phyloP scores from a whole-genome alignment of 2,797 vertebrate species.

The Fringilla coelebs region DNA sequence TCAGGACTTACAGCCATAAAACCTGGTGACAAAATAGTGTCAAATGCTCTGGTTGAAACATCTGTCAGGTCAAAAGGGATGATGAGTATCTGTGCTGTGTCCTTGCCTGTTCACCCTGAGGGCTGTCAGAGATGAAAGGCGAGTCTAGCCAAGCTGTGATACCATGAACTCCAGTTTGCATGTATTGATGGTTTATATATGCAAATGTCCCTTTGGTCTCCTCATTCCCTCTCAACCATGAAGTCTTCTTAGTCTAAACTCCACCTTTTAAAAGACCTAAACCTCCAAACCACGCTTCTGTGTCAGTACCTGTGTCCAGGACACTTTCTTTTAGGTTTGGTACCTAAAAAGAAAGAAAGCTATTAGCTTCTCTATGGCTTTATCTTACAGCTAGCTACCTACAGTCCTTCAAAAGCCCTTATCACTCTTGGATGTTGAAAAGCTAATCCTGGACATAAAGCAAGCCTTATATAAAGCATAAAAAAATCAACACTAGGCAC shows the following conservation, averaged over 20 bases:
- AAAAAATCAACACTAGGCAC: constrained; percentile 40
- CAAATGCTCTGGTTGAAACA: neutral
- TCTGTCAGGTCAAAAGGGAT: neutral
- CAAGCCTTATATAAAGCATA: constrained; percentile 31
- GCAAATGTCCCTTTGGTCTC: neutral
- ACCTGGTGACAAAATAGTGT: neutral
- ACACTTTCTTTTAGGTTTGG: neutral
- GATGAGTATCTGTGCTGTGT: neutral
- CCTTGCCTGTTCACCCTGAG: neutral
- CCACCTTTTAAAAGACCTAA: neutral
- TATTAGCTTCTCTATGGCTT: neutral
- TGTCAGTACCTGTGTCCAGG: neutral
- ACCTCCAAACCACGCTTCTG: neutral
- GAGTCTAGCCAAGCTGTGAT: neutral
- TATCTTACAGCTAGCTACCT: constrained; percentile 5
- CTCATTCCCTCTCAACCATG: neutral
- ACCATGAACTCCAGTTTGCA: neutral
- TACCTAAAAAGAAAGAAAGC: neutral
- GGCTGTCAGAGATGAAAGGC: neutral
- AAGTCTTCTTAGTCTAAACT: neutral
- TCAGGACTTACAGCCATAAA: neutral
- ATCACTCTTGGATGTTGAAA: constrained; percentile 20
- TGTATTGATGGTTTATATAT: neutral
- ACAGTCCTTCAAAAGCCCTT: constrained; percentile 11
- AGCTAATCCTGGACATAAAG: constrained; percentile 54